A percentile compares a stretch with the other conserved stretches of the same genome.
Conservation (phyloP, 37 sponge, comb jelly and placozoan genomes). For the Petrosia ficiformis region DNA sequence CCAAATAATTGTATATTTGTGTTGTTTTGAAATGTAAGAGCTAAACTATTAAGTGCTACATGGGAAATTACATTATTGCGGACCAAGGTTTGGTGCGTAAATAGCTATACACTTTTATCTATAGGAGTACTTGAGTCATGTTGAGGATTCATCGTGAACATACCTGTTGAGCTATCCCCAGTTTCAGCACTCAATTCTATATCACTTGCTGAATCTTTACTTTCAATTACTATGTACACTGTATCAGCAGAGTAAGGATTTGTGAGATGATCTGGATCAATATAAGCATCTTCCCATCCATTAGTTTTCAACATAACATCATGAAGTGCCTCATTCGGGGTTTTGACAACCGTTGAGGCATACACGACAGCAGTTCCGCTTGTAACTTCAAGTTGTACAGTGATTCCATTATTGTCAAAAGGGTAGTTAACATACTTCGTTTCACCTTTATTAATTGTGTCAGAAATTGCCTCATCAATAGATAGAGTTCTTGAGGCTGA, state of each 20-base stretch:
- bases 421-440: slow-evolving; percentile 23
- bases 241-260: neutral
- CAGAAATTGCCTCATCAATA: slow-evolving; percentile 1
- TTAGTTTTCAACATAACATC: slow-evolving; percentile 14
- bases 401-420: slow-evolving; percentile 27
- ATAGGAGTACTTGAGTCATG: too few species aligned
- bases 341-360: slow-evolving; percentile 26
- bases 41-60: too few species aligned
- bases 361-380: slow-evolving; percentile 21
- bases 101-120: too few species aligned
- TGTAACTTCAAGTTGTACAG: slow-evolving; percentile 20
- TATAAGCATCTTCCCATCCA: slow-evolving; percentile 5
- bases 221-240: slow-evolving; percentile 21
- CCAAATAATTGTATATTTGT: too few species aligned
- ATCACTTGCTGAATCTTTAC: neutral
- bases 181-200: neutral
- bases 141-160: neutral
- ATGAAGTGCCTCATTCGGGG: slow-evolving; percentile 45
- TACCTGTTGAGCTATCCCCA: slow-evolving; percentile 14
- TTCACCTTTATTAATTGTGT: neutral
- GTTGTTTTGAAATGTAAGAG: too few species aligned
- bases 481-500: slow-evolving; percentile 4
- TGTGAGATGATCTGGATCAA: neutral
- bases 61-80: too few species aligned
- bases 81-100: too few species aligned